Evolutionary conservation across 2,888 invertebrate genomes (phyloP), one percentile per base, ranked within the genome.

Genomic region (Dryococelus australis): DNA sequence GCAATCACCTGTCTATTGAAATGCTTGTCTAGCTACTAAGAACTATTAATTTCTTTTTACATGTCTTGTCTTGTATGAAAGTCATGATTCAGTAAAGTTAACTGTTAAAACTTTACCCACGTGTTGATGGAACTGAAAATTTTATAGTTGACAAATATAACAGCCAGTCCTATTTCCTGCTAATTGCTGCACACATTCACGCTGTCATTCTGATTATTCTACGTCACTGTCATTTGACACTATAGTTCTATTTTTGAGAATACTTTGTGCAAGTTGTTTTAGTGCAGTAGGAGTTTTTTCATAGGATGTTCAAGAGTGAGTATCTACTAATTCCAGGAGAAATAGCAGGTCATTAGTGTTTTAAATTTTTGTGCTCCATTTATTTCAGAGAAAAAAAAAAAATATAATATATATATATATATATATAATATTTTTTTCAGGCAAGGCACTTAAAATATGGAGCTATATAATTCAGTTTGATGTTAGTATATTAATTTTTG

Each of bases 11-110:
- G n/a, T 65, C 65, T 65, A 65, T 65, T 65, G 65, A 65, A 85
- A 78, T 88, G 88, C 88, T 88, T 88, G 85, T 88, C 78, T 86
- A 88, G 88, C 86, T 88, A 86, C 87, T 87, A 87, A 85, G 87
- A 86, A n/a, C 0, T 65, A 65, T 65, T 65, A 65, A 65, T 85
- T 87, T 28, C 53, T 84, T 88, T 87, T 87, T 87, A 87, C 88
- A 84, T 88, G 85, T 87, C 86, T 88, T 86, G 86, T 43, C 88
- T 85, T 88, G 88, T 87, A 88, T 87, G 85, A 86, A 88, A 84
- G 65, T 16, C 87, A 80, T 85, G 84, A 85, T 86, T 28, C 86
- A 85, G 84, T 87, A 83, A 87, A 85, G 85, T 87, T 65, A 24
- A 65, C 24, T 65, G 65, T 65, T 65, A 24, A 65, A 65, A 65